Evolutionary conservation across 2,888 invertebrate genomes (phyloP), one percentile per base, ranked within the genome.

Genomic region (Scaptomyza caliginosa): DNA sequence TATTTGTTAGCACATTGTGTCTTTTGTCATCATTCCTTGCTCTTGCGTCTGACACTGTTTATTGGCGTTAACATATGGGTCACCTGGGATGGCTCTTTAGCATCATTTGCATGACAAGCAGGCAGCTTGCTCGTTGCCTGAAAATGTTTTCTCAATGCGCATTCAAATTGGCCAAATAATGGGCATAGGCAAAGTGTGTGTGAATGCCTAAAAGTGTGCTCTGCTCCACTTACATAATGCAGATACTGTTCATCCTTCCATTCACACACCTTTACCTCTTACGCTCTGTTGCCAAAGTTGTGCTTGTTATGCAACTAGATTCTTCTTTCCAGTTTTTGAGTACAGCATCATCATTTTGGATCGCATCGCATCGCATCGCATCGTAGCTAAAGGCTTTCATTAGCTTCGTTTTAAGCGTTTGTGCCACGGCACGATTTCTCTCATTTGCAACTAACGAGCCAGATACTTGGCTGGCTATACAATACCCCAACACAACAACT

Each of bases 61-160:
- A 84, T 84, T 77, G 56, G 64, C 74, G 67, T 58, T 77, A 75
- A 76, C 82, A 81, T 84, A 78, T 84, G 76, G 84, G 81, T 84
- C 81, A 74, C 76, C 84, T 70, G 81, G 81, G 81, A 81, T 72
- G 62, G 59, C 64, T 67, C 59, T 77, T 74, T 74, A 64, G 66
- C 80, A 77, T 77, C 68, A 80, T 78, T 78, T 78, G 77, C 77
- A 74, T 77, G 81, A 74, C 77, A 74, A 58, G 67, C 16, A 34
- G 16, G 8, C 16, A 8, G 34, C 34, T 1, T 13, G 32, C 32
- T 32, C 32, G 24, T 71, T 48, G 60, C 52, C 73, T 48, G 58
- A 52, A 59, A 67, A 76, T 79, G 69, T 76, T 74, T 78, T 74
- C 71, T 67, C 78, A 60, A 70, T 77, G 75, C 74, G 63, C 70